These are phyloP conservation scores for Octodonta nipae DNA, from an alignment of 2,888 invertebrate genomes.

Conservation along the genomic window DNA sequence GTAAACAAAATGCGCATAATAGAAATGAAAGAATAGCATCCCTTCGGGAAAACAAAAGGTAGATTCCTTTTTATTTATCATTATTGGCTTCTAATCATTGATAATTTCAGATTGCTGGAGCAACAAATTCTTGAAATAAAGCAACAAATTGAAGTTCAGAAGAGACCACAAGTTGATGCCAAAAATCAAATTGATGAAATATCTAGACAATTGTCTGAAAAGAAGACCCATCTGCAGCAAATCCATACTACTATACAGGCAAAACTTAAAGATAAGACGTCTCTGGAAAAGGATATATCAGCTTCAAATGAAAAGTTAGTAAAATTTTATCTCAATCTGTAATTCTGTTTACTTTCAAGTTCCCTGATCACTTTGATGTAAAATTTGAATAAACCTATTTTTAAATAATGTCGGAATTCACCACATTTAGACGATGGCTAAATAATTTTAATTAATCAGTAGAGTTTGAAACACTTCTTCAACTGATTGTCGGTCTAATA, in stretches of 20 bases:
- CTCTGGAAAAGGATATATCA: constrained; percentile 33
- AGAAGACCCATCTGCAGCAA: constrained; percentile 29
- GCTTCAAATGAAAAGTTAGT: constrained; percentile 28
- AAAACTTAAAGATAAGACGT: constrained; percentile 32
- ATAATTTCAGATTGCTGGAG: constrained; percentile 18
- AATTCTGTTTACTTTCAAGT: no score
- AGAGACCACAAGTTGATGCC: constrained; percentile 20
- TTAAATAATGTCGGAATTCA: no score
- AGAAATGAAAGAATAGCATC: constrained; percentile 12
- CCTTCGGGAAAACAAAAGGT: no score
- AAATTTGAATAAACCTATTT: no score
- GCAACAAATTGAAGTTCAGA: constrained; percentile 33
- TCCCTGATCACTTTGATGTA: no score
- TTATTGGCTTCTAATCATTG: no score
- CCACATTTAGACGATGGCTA: no score
- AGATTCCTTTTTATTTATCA: no score
- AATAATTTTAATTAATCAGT: no score
- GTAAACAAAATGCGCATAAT: constrained; percentile 12
- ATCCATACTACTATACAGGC: constrained; percentile 25
- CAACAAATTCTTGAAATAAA: constrained; percentile 28
- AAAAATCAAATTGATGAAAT: constrained; percentile 34
- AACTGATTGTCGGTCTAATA: no score
- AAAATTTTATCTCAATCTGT: no score
- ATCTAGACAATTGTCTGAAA: constrained; percentile 25
- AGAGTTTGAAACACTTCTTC: no score